Evolutionary conservation across 2,113 vertebrate genomes (phyloP).

Genomic region (Rhinolophus ferrumequinum): DNA sequence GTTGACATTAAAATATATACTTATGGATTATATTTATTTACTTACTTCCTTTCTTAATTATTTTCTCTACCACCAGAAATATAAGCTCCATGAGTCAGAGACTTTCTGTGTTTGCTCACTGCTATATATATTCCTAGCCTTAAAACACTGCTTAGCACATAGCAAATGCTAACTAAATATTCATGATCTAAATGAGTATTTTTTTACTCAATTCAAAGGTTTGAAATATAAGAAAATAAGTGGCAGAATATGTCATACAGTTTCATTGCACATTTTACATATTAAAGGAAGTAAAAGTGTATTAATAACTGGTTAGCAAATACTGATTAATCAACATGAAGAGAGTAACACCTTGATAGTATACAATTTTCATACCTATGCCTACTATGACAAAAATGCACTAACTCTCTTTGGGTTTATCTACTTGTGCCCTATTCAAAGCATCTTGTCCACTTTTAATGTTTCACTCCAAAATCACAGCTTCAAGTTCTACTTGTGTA

Average conservation of each 20-base stretch:
- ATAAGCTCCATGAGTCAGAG: background rate
- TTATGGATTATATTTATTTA: background rate
- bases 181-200: background rate
- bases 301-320: background rate
- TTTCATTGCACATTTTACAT: background rate
- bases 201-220: background rate
- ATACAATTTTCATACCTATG: background rate
- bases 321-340: background rate
- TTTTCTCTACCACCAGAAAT: background rate
- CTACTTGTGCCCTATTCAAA: background rate
- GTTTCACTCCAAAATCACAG: background rate
- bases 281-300: background rate
- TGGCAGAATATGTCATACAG: background rate
- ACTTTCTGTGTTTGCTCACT: background rate
- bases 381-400: background rate
- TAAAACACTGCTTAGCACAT: conserved; percentile 2
- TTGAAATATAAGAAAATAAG: background rate
- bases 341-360: background rate
- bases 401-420: background rate
- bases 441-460: background rate
- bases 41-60: background rate
- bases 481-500: background rate
- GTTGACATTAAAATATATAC: background rate
- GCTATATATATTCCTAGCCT: background rate
- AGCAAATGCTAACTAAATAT: background rate